A percentile compares a stretch with the other conserved stretches of the same genome.
Evolutionary conservation across 2,888 invertebrate genomes (phyloP).

Genomic region (Macroteleia sp.): DNA sequence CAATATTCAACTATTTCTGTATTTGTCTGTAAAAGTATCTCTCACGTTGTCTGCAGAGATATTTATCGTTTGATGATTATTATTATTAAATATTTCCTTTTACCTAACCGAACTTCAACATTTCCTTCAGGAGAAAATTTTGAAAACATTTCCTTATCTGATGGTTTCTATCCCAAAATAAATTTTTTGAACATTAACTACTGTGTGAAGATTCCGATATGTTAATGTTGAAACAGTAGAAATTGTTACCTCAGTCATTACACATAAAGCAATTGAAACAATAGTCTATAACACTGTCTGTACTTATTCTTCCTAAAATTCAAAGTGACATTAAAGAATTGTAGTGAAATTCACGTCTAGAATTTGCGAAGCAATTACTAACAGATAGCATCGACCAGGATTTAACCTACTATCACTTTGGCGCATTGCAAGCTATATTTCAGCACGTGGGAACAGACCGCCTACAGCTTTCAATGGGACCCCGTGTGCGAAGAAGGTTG

Average conservation of each 20-base stretch:
- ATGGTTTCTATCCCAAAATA: conserved; percentile 12
- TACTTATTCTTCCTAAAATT: conserved; percentile 42
- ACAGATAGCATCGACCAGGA: conserved; percentile 79
- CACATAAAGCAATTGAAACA: conserved; percentile 39
- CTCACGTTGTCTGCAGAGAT: conserved; percentile 13
- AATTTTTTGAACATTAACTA: conserved; percentile 14
- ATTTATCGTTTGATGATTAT: conserved; percentile 37
- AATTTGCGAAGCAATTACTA: conserved; percentile 75
- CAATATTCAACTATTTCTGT: conserved; percentile 46
- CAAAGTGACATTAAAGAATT: conserved; percentile 57
- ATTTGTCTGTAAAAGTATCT: conserved; percentile 44
- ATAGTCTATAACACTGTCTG: conserved; percentile 33
- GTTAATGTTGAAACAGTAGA: conserved; percentile 18
- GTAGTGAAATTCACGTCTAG: conserved; percentile 56
- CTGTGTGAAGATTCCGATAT: conserved; percentile 50
- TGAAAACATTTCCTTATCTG: conserved; percentile 17
- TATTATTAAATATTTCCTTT: conserved; percentile 41
- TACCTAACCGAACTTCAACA: neutral
- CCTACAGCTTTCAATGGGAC: conserved; percentile 76
- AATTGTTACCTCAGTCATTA: conserved; percentile 25
- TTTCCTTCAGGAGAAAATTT: conserved; percentile 5
- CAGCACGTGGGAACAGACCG: conserved; percentile 80
- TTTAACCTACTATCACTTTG: conserved; percentile 82
- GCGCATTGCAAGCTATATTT: conserved; percentile 82
- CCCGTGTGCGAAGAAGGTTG: conserved; percentile 80